Evolutionary conservation across 1,140 invertebrate species (phyloP).

Genomic region (Bombus haemorrhoidalis): DNA sequence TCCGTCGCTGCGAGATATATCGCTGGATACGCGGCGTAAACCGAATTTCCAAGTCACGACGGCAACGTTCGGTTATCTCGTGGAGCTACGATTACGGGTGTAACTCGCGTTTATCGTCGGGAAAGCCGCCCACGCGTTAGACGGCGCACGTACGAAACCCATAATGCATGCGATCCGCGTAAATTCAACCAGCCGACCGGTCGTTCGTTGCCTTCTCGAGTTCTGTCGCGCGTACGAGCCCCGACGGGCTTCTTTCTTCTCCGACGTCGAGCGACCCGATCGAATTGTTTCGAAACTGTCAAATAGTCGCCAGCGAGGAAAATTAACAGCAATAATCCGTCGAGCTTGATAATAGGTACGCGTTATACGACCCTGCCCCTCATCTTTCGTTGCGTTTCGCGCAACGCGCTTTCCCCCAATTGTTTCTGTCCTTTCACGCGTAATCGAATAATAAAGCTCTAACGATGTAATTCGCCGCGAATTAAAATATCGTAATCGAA

Average conservation of each 20-base stretch:
- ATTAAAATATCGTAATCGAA: not conserved
- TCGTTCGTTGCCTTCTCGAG: too few species aligned
- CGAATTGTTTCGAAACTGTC: not conserved
- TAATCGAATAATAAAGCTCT: not conserved
- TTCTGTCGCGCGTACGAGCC: too few species aligned
- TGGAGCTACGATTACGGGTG: not conserved
- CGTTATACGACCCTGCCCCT: not conserved
- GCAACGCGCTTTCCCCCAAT: too few species aligned
- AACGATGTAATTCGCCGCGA: not conserved
- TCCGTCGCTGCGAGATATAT: not conserved
- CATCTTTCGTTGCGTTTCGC: not conserved
- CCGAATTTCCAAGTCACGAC: not conserved
- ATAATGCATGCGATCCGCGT: slow-evolving; percentile 22
- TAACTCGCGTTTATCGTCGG: slow-evolving; percentile 19
- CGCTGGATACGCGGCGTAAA: not conserved
- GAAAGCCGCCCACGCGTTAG: not conserved
- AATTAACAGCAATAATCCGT: too few species aligned
- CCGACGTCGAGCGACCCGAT: not conserved
- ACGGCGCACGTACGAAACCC: slow-evolving; percentile 2
- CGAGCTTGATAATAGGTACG: too few species aligned
- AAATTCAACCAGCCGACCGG: not conserved
- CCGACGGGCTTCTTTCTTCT: too few species aligned
- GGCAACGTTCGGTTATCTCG: not conserved
- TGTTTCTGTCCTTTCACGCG: not conserved
- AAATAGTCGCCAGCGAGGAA: too few species aligned